Base-by-base conservation (phyloP, 2,113 vertebrate species). In the Anolis sagrei region DNA sequence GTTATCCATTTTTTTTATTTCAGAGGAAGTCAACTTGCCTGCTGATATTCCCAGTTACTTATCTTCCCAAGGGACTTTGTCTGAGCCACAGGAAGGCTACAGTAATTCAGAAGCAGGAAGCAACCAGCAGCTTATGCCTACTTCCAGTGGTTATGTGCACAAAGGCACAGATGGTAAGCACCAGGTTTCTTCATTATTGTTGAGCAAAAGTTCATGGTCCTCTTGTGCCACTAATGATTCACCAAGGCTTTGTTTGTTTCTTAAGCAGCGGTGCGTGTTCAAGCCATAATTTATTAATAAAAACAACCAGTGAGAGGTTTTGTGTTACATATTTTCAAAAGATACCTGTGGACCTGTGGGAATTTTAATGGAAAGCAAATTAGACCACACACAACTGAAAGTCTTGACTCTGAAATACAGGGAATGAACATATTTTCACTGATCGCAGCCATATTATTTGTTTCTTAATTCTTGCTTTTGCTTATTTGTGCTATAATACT, bases 101-200 rank as follows among this genome's bases (percentile, higher is more conserved):
- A 99, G 98, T 85, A 98, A 95, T 95, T 98, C 98, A 0, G 98
- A 99, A 92, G 98, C 98, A 5, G 98, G 98, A 83, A 99, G 98
- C 95, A 98, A 99, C 87, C 98, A 99, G 94, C 98, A 99, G 82
- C 98, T 99, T 14, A 98, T 99, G 98, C 98, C 98, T 90, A 97
- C 98, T 48, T 95, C 97, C 27, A 95, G 92, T 27, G 96, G 97
- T 91, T 98, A 97, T 5, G 18, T 96, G 62, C 98, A 99, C 85
- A 99, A 97, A 94, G 96, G 97, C 88, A 86, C 97, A 6, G 98
- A 99, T 0, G 97, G 98, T 99, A 94, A 94, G 79, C 27, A 25
- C 32, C 29, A 70, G 61, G 21, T 79, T 70, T 79, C 29, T 80
- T 86, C 29, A 32, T 19, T 11, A 62, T 10, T 32, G 62, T 14